phyloP scores from a whole-genome alignment of 2,888 invertebrate genomes.

The Amiota mariae region DNA sequence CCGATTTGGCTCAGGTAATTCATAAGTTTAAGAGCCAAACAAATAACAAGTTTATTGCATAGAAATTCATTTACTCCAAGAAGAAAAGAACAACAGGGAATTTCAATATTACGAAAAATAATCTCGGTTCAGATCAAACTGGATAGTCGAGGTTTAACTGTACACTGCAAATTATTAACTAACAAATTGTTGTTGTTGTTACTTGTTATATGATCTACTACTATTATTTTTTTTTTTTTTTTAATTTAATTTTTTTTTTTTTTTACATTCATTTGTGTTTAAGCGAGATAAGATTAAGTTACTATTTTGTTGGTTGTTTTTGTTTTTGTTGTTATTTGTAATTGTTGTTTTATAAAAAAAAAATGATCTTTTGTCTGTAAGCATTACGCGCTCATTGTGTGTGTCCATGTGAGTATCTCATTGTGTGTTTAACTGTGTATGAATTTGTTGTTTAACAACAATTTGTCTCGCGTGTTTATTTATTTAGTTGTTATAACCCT shows the following conservation, averaged over 20 bases:
- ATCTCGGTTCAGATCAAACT: too few species aligned
- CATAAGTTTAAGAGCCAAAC: too few species aligned
- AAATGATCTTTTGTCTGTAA: background rate
- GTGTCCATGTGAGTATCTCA: background rate
- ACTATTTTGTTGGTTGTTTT: background rate
- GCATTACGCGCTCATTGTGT: background rate
- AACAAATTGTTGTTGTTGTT: too few species aligned
- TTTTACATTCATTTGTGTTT: too few species aligned
- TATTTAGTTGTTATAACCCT: background rate
- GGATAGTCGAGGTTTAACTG: too few species aligned
- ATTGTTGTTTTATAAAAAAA: too few species aligned
- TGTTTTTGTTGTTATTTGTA: background rate
- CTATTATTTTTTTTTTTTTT: background rate
- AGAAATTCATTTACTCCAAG: too few species aligned
- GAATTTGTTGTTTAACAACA: conserved; percentile 8
- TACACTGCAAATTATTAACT: too few species aligned
- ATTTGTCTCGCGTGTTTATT: background rate
- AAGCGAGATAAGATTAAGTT: conserved; percentile 9
- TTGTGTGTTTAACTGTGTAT: background rate
- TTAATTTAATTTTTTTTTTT: background rate
- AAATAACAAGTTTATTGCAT: too few species aligned
- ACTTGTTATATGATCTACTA: background rate
- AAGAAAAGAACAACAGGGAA: too few species aligned
- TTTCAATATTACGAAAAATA: too few species aligned
- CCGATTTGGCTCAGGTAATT: too few species aligned